Evolutionary conservation across 2,888 invertebrate species (phyloP), one percentile per base, ranked within the genome.

Genomic region (Archips crataeganus): DNA sequence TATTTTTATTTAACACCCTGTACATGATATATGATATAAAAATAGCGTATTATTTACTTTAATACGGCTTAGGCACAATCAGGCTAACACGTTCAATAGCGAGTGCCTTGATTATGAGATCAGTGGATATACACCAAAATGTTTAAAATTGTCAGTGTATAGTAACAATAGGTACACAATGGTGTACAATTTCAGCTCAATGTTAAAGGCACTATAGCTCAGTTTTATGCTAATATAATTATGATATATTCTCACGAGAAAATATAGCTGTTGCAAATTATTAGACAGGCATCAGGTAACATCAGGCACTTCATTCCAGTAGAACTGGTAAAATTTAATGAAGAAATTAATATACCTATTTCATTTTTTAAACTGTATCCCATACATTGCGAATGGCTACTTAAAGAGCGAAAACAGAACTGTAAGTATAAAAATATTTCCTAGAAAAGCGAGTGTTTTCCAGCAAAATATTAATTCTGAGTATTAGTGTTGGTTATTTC

Each of bases 1-100:
- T 93, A 39, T 73, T 71, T 70, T 90, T 87, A 83, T 87, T 87
- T 83, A 89, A 91, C 93, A 94, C 93, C 93, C 94, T 94, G 94
- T 94, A 93, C 93, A 93, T 85, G 80, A 86, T 92, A 94, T 89
- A 93, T 85, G 80, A 86, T 92, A 94, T 89, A 90, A 93, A 93
- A 93, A 93, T 93, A 93, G 85, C 90, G 86, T 87, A 85, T 84
- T 85, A 65, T 82, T 82, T 69, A 84, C 83, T 84, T 84, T 85
- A 84, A 84, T 73, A 75, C 79, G 80, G 81, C 85, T 87, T 89
- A 93, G 93, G 93, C 93, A 93, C 91, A 82, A 86, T 86, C 85
- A 90, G 90, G 91, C 90, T 70, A 76, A 88, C 86, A 85, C 82
- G 85, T 85, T 82, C 83, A 86, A 87, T 84, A 81, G 85, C 83